Evolutionary conservation across 2,113 vertebrate genomes (phyloP).

Genomic region (Terrapene triunguis): DNA sequence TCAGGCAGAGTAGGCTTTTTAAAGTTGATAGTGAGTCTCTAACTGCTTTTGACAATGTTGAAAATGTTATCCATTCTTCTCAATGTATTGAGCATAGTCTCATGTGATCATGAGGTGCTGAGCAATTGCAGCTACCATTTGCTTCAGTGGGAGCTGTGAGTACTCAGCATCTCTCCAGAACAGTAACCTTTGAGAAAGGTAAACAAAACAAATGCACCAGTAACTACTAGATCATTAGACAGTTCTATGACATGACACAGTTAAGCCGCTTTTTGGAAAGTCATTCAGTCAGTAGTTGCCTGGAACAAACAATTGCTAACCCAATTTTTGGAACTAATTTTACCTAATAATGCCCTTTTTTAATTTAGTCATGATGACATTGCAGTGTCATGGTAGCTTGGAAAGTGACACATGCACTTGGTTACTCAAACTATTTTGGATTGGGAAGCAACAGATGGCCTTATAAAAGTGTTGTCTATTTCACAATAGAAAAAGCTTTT

Average conservation of each 20-base stretch:
- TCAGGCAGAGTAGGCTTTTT: accelerated
- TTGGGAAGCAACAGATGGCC: background rate
- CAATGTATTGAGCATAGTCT: accelerated
- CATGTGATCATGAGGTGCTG: accelerated
- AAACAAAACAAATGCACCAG: accelerated
- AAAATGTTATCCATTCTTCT: accelerated
- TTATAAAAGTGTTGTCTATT: background rate
- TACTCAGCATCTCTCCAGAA: background rate
- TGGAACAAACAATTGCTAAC: background rate
- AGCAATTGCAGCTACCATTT: accelerated
- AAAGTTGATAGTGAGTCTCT: background rate
- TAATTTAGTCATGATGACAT: background rate
- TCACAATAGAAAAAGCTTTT: background rate
- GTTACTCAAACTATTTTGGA: background rate
- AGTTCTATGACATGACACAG: background rate
- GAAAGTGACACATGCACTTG: accelerated
- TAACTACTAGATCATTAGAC: accelerated
- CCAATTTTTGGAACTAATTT: background rate
- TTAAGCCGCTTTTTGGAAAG: background rate
- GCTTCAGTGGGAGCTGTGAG: background rate
- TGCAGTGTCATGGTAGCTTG: background rate
- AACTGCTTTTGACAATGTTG: accelerated
- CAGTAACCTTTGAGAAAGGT: background rate
- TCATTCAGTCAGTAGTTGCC: too few relatives aligned
- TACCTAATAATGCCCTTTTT: accelerated